phyloP scores from a whole-genome alignment of 2,888 invertebrate species.

The Actias luna region DNA sequence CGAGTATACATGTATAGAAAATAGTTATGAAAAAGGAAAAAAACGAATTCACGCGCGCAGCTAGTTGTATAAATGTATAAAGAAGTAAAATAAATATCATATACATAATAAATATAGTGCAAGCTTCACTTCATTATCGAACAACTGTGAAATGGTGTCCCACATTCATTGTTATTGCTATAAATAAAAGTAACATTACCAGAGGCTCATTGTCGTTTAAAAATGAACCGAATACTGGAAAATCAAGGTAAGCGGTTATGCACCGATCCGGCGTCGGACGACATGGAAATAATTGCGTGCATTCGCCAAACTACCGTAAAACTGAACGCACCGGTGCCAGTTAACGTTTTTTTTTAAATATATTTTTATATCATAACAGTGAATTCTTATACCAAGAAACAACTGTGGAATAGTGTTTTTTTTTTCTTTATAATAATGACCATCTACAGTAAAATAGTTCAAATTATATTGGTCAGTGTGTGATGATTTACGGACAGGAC shows the following conservation, averaged over 20 bases:
- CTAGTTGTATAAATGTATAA: no score
- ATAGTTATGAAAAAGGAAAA: no score
- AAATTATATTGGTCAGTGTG: constrained; percentile 75
- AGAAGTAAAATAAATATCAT: no score
- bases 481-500: constrained; percentile 42
- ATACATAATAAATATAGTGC: no score
- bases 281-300: constrained; percentile 51
- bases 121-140: no score
- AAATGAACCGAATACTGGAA: constrained; percentile 34
- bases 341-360: background rate
- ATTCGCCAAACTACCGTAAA: constrained; percentile 54
- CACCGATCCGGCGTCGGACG: constrained; percentile 28
- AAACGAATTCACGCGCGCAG: no score
- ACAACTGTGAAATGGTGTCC: no score
- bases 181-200: no score
- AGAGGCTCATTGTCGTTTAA: background rate
- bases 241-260: constrained; percentile 63
- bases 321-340: constrained; percentile 41
- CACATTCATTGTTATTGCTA: no score
- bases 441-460: constrained; percentile 77
- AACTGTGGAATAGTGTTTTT: background rate
- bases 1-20: no score
- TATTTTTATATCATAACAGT: background rate
- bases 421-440: constrained; percentile 57
- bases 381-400: background rate